phyloP scores from a whole-genome alignment of 2,888 invertebrate genomes.

The Acanthacorydalis orientalis region DNA sequence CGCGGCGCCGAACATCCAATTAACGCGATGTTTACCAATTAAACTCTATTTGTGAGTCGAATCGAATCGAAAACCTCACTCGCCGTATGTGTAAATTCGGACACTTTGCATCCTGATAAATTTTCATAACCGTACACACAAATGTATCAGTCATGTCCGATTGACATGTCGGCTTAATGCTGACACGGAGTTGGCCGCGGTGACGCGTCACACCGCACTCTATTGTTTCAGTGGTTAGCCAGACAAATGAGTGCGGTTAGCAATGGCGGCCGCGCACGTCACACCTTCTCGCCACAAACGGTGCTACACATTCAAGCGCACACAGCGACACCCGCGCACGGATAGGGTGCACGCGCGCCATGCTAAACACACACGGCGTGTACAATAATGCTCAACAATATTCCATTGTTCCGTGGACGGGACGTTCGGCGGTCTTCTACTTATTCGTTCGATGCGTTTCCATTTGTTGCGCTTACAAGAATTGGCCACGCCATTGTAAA shows the following conservation, averaged over 20 bases:
- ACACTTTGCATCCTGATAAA: too few species aligned
- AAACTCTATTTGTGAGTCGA: too few species aligned
- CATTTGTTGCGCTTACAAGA: too few species aligned
- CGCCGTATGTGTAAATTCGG: not conserved
- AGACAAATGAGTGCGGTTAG: slow-evolving; percentile 31
- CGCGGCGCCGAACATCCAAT: too few species aligned
- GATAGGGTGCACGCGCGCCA: too few species aligned
- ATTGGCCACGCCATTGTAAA: too few species aligned
- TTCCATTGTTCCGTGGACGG: too few species aligned
- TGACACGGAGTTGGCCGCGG: slow-evolving; percentile 13
- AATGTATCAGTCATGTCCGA: not conserved
- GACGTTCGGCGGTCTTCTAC: too few species aligned
- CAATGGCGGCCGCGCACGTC: slow-evolving; percentile 11
- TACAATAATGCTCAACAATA: too few species aligned
- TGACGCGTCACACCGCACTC: slow-evolving; percentile 25
- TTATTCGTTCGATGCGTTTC: too few species aligned
- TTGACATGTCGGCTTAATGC: not conserved
- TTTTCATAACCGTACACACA: not conserved
- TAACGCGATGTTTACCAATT: too few species aligned
- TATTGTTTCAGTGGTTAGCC: slow-evolving; percentile 29
- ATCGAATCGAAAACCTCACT: not conserved
- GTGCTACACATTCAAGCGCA: not conserved
- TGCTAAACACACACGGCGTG: too few species aligned
- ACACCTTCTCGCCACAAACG: not conserved
- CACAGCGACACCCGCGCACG: not conserved